phyloP scores from a whole-genome alignment of 2,113 vertebrate species.

The Pogonocichla stellata region DNA sequence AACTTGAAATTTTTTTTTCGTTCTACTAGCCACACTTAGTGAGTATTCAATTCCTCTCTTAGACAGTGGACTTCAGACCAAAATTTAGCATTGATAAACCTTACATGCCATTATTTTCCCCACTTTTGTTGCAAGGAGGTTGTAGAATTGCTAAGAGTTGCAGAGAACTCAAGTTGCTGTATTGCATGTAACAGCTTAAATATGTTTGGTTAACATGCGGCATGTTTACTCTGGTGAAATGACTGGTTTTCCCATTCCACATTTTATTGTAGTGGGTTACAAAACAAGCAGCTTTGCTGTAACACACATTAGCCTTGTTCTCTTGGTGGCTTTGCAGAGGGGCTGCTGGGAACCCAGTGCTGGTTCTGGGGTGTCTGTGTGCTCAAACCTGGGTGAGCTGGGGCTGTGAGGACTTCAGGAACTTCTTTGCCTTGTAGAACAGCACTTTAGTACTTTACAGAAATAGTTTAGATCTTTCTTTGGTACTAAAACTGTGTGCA shows the following conservation, averaged over 20 bases:
- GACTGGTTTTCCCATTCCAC: background rate
- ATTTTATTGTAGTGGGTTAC: accelerated
- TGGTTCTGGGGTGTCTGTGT: accelerated
- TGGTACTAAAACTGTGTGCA: background rate
- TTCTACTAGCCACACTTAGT: background rate
- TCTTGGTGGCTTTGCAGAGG: background rate
- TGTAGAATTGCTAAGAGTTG: background rate
- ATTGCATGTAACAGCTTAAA: background rate
- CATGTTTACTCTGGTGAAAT: background rate
- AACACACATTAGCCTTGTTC: accelerated
- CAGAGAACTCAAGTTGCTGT: background rate
- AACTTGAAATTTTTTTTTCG: background rate
- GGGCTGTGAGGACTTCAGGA: background rate
- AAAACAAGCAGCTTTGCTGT: background rate
- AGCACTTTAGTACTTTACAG: background rate
- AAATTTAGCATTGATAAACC: background rate
- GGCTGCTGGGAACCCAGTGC: background rate
- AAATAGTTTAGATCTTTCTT: background rate
- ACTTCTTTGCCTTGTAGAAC: background rate
- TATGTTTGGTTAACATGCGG: background rate
- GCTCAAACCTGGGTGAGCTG: accelerated
- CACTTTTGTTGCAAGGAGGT: background rate
- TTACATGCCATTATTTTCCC: background rate
- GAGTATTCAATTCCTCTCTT: background rate
- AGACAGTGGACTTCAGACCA: background rate